Conservation (phyloP, 2,797 vertebrate genomes). For the Macropodus opercularis region DNA sequence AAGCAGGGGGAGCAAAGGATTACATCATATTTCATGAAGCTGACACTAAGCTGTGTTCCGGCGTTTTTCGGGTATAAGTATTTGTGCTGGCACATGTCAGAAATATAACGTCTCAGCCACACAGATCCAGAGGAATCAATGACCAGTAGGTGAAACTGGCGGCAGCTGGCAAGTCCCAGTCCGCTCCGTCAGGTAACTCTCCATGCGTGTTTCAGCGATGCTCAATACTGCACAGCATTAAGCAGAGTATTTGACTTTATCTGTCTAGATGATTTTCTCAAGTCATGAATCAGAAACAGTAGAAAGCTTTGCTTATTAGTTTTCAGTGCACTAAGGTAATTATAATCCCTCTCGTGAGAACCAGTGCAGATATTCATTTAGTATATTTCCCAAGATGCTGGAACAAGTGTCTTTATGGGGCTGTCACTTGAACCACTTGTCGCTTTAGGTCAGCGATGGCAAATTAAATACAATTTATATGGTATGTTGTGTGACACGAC, state of each 20-base stretch:
- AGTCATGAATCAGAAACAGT: not conserved
- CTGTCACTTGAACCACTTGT: not conserved
- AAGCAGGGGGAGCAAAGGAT: constrained; percentile 22
- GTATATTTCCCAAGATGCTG: not conserved
- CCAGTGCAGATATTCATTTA: not conserved
- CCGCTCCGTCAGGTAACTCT: not conserved
- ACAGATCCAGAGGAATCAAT: no score
- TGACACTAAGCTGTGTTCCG: constrained; percentile 31
- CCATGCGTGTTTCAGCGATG: not conserved
- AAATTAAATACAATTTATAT: not conserved
- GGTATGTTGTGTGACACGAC: no score
- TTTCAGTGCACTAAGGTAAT: constrained; percentile 1
- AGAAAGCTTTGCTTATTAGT: not conserved
- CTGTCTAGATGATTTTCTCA: not conserved
- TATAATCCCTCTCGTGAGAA: not conserved
- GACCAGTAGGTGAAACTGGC: no score
- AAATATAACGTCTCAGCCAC: not conserved
- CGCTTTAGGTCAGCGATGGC: not conserved
- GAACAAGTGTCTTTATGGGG: not conserved
- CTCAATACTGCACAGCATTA: not conserved
- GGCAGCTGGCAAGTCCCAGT: not conserved
- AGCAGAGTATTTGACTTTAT: not conserved
- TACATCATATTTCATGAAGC: constrained; percentile 43
- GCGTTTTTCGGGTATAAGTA: constrained; percentile 17
- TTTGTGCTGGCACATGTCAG: constrained; percentile 15